These are phyloP conservation scores for Lepisosteus oculatus DNA, from an alignment of 2,113 vertebrate genomes.

Conservation along the genomic window DNA sequence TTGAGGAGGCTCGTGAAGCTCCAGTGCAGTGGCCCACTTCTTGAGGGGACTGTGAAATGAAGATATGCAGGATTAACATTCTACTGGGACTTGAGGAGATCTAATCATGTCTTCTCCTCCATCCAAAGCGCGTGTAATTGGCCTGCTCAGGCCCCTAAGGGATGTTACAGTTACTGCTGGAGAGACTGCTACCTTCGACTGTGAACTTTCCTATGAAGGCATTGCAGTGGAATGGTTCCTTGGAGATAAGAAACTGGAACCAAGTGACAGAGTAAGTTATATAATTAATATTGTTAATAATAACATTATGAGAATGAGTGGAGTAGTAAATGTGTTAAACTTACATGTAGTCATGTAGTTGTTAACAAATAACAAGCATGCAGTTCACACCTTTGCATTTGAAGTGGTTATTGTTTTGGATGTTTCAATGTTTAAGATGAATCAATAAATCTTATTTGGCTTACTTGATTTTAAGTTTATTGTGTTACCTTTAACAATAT, in stretches of 20 bases:
- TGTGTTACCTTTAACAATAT: background rate
- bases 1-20: slow-evolving; percentile 50
- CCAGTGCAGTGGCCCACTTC: slow-evolving; percentile 56
- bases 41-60: slow-evolving; percentile 65
- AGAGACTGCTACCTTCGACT: slow-evolving; percentile 93
- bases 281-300: too few relatives aligned
- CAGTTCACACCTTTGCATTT: too few relatives aligned
- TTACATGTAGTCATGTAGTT: too few relatives aligned
- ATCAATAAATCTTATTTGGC: too few relatives aligned
- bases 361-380: too few relatives aligned
- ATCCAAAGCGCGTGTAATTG: slow-evolving; percentile 87
- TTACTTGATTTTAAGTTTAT: too few relatives aligned
- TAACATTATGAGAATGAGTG: too few relatives aligned
- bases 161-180: slow-evolving; percentile 92
- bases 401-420: too few relatives aligned
- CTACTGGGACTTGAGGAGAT: slow-evolving; percentile 55
- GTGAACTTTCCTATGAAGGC: slow-evolving; percentile 92
- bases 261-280: slow-evolving; percentile 85
- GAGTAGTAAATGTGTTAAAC: too few relatives aligned
- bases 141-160: slow-evolving; percentile 79
- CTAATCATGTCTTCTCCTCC: slow-evolving; percentile 75
- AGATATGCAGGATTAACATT: slow-evolving; percentile 52
- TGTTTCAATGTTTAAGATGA: too few relatives aligned
- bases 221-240: slow-evolving; percentile 94
- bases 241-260: slow-evolving; percentile 83